Base-by-base conservation (phyloP, 2,888 invertebrate species). In the Drosophila picticornis region DNA sequence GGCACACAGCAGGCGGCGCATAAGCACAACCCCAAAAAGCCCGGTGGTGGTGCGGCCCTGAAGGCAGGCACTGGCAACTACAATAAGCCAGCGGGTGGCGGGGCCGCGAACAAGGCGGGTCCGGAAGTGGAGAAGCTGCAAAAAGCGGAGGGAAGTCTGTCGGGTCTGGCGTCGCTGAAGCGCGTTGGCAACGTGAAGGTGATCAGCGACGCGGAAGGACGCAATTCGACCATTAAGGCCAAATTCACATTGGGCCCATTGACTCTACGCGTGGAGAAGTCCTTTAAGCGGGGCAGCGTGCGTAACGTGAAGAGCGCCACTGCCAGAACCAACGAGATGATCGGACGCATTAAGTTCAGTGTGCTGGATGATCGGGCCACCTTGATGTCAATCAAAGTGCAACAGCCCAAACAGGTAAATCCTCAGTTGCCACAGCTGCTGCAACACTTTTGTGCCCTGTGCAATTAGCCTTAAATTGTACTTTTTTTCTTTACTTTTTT, bases 241-340 rank as follows among this genome's bases (percentile, higher is more conserved):
- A 96, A 96, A 92, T 97, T 97, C 91, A 95, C 96, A 29, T 94
- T 97, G 68, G 97, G 97, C 58, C 97, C 97, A 0, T 93, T 97
- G 52, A 95, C 96, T 31, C 93, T 97, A 74, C 95, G 96, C 93
- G 97, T 94, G 25, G 93, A 93, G 72, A 93, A 93, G 88, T 92
- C 92, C 77, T 96, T 97, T 84, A 96, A 96, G 51, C 95, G 96
- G 73, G 96, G 96, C 48, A 96, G 96, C 43, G 96, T 97, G 88
- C 96, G 97, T 86, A 97, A 97, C 93, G 93, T 97, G 72, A 96
- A 97, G 92, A 97, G 97, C 81, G 97, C 97, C 2, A 97, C 97
- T 0, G 97, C 97, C 0, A 97, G 97, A 4, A 97, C 97, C 1
- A 97, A 96, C 2, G 97, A 97, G 94, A 97, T 97, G 97, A 94